Evolutionary conservation across 2,888 invertebrate genomes (phyloP), one percentile per base, ranked within the genome.

Genomic region (Thereva unica): DNA sequence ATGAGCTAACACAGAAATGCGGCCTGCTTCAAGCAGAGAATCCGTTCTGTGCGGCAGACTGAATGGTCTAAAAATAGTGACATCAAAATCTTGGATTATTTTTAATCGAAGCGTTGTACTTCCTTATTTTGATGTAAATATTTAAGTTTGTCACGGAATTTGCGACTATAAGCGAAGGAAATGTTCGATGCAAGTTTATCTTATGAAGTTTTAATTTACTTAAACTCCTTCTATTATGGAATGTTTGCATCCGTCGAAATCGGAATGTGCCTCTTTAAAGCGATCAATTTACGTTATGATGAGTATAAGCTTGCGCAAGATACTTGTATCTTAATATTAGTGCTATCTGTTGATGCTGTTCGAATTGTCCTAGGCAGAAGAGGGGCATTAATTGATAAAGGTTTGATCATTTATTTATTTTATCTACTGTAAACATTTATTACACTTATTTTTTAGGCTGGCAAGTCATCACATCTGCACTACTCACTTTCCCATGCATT

Each of bases 141-240:
- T 23, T 23, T 23, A 23, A 23, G 23, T 23, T 23, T 23, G 23
- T 23, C 23, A 23, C 23, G 23, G 2, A 23, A 23, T 23, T 23
- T 23, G 23, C 23, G 23, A 23, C 2, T 23, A 23, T 23, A 23
- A 23, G 2, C 23, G 23, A 42, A 42, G 45, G 34, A 49, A 75
- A 86, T 87, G 83, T 85, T 89, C 74, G 91, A 90, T 80, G 89
- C 91, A 5, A 91, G 91, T 75, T 83, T 93, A 77, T 89, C 89
- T 5, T 92, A 92, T 75, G 92, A 93, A 83, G 91, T 93, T 78
- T 82, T 92, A 42, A 85, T 93, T 73, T 92, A 92, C 78, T 81
- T 93, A 69, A 92, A 93, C 80, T 91, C 90, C 49, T 92, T 92
- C 81, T 93, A 93, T 82, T 90, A 92, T 77, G 91, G 91, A 71